A percentile compares a stretch with the other conserved stretches of the same genome.
Conservation (phyloP, 2,888 invertebrate genomes). For the Rhopalosiphum nymphaeae region DNA sequence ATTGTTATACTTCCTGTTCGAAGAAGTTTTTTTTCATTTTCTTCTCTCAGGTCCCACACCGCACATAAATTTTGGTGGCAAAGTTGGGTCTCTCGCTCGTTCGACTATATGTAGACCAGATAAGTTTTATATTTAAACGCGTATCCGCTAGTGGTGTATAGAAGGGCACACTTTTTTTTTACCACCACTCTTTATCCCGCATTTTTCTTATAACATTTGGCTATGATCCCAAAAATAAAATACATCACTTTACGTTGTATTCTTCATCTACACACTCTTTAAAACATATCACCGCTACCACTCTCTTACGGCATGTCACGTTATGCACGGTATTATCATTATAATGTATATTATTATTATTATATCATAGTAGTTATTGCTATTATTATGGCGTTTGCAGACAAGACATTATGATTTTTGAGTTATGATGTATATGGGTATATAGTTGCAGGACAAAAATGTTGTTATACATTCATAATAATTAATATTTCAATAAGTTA, state of each 20-base stretch:
- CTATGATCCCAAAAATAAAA: slow-evolving; percentile 56
- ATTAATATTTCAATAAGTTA: not conserved
- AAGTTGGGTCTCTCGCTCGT: slow-evolving; percentile 35
- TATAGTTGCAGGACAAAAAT: not conserved
- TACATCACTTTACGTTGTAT: not conserved
- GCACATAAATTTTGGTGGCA: slow-evolving; percentile 57
- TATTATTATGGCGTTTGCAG: not conserved
- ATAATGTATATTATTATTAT: slow-evolving; percentile 19
- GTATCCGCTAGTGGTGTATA: slow-evolving; percentile 15
- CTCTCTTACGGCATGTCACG: not conserved
- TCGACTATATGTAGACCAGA: slow-evolving; percentile 62
- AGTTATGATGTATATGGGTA: not conserved
- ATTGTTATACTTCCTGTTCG: slow-evolving; percentile 56
- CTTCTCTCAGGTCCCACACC: slow-evolving; percentile 53
- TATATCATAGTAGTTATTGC: not conserved
- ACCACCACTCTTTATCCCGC: not conserved
- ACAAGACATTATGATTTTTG: not conserved
- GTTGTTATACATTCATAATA: not conserved
- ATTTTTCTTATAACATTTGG: slow-evolving; percentile 46
- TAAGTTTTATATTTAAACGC: slow-evolving; percentile 63
- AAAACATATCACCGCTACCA: not conserved
- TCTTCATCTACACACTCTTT: not conserved
- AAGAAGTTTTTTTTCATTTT: slow-evolving; percentile 59
- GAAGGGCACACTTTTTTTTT: not conserved
- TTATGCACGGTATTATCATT: not conserved